A percentile compares a stretch with the other conserved stretches of the same genome.
These are phyloP conservation scores for Epirrhoe alternata DNA, from an alignment of 2,888 invertebrate genomes.

Conservation along the genomic window DNA sequence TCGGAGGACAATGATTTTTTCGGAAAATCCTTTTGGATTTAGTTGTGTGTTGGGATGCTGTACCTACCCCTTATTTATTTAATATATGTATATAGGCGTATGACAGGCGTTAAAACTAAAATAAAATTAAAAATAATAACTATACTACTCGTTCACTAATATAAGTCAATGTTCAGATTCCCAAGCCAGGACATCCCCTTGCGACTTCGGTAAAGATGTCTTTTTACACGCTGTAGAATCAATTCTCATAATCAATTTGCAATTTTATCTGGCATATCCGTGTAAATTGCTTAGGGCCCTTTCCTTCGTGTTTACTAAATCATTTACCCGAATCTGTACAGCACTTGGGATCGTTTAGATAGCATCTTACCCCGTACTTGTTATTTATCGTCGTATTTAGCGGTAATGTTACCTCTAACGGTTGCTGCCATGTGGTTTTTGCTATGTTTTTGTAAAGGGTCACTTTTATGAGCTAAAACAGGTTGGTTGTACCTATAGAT, in stretches of 20 bases:
- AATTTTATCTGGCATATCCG: slow-evolving; percentile 12
- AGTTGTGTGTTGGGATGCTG: too few relatives aligned
- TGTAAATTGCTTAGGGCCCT: slow-evolving; percentile 28
- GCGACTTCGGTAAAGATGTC: too few relatives aligned
- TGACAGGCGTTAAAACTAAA: too few relatives aligned
- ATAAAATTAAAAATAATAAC: too few relatives aligned
- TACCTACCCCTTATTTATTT: too few relatives aligned
- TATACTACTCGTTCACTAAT: too few relatives aligned
- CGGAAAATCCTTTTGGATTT: too few relatives aligned
- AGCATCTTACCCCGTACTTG: slow-evolving; percentile 48
- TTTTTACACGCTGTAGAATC: too few relatives aligned
- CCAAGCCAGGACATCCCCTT: too few relatives aligned
- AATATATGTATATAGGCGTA: too few relatives aligned
- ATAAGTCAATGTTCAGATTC: too few relatives aligned
- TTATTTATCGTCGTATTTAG: slow-evolving; percentile 60
- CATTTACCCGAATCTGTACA: slow-evolving; percentile 46
- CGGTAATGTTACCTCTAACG: slow-evolving; percentile 54
- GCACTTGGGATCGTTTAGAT: slow-evolving; percentile 54
- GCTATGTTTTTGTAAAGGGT: slow-evolving; percentile 10
- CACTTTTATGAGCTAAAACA: neutral
- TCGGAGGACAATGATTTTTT: too few relatives aligned
- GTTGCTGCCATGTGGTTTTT: slow-evolving; percentile 30
- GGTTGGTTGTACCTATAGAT: neutral
- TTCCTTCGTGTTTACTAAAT: slow-evolving; percentile 40
- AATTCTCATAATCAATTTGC: neutral